Evolutionary conservation across 1,140 invertebrate species (phyloP), one percentile per base, ranked within the genome.

Genomic region (Zaprionus kolodkinae): DNA sequence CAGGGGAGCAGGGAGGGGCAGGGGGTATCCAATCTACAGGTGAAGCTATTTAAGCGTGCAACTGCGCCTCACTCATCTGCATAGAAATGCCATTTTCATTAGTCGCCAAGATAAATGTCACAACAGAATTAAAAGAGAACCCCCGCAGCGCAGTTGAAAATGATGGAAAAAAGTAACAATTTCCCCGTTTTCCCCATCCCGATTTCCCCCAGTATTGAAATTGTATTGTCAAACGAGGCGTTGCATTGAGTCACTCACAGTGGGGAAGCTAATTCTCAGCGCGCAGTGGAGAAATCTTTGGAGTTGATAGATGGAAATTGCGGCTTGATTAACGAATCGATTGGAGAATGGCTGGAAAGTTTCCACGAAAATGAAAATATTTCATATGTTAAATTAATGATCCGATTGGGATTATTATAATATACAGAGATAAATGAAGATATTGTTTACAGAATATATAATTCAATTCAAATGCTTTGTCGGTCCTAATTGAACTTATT

Each of bases 41-140:
- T 50, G 45, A 12, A 50, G 40, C 40, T 15, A 7, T n/a, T 43
- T 43, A 43, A 43, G 40, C 40, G n/a, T 3, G 7, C 27, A 55
- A 10, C 21, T 50, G 45, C 52, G 13, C 27, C 15, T 10, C 55
- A 17, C 55, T 35, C 30, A 36, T 35, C 33, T 57, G 55, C 55
- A 57, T 57, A 25, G 52, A 33, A 55, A 55, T 33, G 21, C 27
- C 52, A 55, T 55, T 55, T 55, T 55, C 52, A 55, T 55, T 55
- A 55, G 52, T 25, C 52, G 21, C 45, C 45, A 50, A 50, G 25
- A 55, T 27, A 55, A 55, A 30, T 27, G 52, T 50, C 45, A 50
- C 45, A 50, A 50, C 45, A 50, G 45, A 50, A 50, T 50, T 50
- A 50, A 21, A 10, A 25, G 45, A 21, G 4, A 50, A 25, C 45